Percentiles rank a stretch among this genome's conserved stretches.
Conservation (phyloP, 2,797 vertebrate species). For the Odontamblyopus rebecca region DNA sequence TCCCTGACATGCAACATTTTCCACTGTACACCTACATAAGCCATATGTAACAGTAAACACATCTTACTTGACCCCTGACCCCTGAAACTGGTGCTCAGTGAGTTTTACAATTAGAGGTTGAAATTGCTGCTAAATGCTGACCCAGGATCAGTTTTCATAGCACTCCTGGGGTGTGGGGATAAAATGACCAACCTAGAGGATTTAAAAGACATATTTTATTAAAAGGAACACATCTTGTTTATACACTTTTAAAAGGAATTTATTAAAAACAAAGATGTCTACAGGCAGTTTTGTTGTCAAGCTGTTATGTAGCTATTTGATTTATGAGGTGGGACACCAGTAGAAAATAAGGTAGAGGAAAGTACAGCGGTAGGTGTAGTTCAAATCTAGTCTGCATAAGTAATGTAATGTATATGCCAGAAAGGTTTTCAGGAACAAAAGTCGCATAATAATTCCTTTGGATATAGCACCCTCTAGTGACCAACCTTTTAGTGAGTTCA, state of each 20-base stretch:
- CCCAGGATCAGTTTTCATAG: conserved; percentile 18
- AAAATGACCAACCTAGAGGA: conserved; percentile 17
- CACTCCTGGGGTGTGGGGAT: background rate
- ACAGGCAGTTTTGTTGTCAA: conserved; percentile 35
- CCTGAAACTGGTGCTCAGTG: conserved; percentile 13
- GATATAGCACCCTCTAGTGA: conserved; percentile 62
- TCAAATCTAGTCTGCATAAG: background rate
- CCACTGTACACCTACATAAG: background rate
- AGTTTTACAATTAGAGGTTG: conserved; percentile 19
- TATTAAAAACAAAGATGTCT: conserved; percentile 63
- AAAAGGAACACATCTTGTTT: conserved; percentile 28
- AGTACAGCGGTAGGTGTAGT: conserved; percentile 1
- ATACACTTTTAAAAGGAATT: conserved; percentile 55
- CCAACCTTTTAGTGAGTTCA: conserved; percentile 1
- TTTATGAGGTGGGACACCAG: conserved; percentile 38
- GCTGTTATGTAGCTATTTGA: conserved; percentile 60
- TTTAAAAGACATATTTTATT: conserved; percentile 19
- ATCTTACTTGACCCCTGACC: conserved; percentile 26
- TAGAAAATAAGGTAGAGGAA: conserved; percentile 7
- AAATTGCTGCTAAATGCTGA: conserved; percentile 30
- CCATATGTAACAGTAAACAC: conserved; percentile 18
- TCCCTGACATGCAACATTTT: conserved; percentile 7
- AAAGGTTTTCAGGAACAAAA: conserved; percentile 5
- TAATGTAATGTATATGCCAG: background rate
- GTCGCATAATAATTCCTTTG: conserved; percentile 15